Base-by-base conservation (phyloP, 2,113 vertebrate genomes). In the Pundamilia nyererei region DNA sequence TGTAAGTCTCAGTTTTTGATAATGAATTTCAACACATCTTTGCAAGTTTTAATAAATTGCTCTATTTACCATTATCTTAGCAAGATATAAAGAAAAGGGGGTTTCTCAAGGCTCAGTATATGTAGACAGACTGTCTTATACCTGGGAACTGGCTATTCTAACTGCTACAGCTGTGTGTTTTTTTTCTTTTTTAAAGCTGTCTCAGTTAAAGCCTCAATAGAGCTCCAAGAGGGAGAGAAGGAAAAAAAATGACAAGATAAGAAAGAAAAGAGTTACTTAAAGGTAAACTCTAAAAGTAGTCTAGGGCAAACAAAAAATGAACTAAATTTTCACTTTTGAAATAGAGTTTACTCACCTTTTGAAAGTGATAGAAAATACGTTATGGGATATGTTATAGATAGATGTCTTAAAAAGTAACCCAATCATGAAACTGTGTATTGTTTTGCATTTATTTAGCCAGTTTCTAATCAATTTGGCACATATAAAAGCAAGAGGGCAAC, bases 311-410 rank as follows among this genome's bases (percentile, higher is more conserved):
- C 47, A 83, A 10, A 82, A 88, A 82, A 21, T 82, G 40, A 91
- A 83, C 80, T 70, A 21, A 80, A 33, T 89, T 88, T 89, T 87
- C 33, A 81, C 56, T 75, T 80, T 21, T 55, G 14, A 90, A 84
- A 92, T 49, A 75, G 70, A 55, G 33, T 83, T 83, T 54, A 82
- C 40, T 68, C 79, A 77, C 81, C 81, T 55, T 83, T 80, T 79
- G 21, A 45, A 35, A 29, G n/a, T 21, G 29, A 80, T 3, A 80
- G 49, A 49, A 35, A 87, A 31, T 35, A 77, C 53, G 12, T 24
- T 80, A 33, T n/a, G 31, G 14, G 35, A 29, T 12, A 15, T 19
- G 49, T 55, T 79, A 14, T 10, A 65, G 19, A 40, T 56, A 17
- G 5, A 9, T 26, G 68, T 42, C 62, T 13, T 58, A 40, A 33